Base-by-base conservation (phyloP, 2,113 vertebrate species). In the Pionites leucogaster region DNA sequence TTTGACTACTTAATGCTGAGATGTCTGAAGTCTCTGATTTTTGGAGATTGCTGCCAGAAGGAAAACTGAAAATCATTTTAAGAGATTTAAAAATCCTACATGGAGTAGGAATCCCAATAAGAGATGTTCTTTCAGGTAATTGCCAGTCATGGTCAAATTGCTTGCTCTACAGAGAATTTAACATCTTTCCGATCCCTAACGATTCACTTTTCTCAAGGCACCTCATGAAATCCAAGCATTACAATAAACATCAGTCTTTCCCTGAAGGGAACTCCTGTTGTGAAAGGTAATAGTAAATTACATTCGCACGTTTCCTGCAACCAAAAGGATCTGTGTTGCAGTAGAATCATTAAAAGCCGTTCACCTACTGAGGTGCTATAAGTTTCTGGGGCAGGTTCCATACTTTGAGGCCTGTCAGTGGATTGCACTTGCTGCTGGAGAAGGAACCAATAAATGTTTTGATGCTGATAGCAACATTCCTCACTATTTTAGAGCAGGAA, bases 371-470 rank as follows among this genome's bases (percentile, higher is more conserved):
- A 82, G 63, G 75, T 33, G 33, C 31, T 65, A 49, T 33, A 82
- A 33, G n/a, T 85, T 63, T 44, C 49, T 59, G 79, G 39, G 52
- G 20, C 50, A 82, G 79, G 35, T 62, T 87, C 70, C 53, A 63
- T 23, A 33, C 79, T 94, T 59, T 42, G 70, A 72, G 65, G 74
- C 42, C 47, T 72, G 57, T 31, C 74, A 65, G 59, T 49, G 63
- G 91, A 88, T 74, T 80, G 67, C 2, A 2, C 42, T 85, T 77
- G 78, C 87, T 91, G 52, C 75, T 77, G 67, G 85, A 87, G 91
- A 95, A 96, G 93, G 94, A 96, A 95, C 84, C 84, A 96, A 94
- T 95, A 92, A 96, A 93, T 82, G 90, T 85, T 95, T 74, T 86
- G 93, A 72, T 94, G 84, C 59, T 69, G 90, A 94, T 94, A 94